phyloP scores from a whole-genome alignment of 2,888 invertebrate species.

The Himalopsyche kuldschensis region DNA sequence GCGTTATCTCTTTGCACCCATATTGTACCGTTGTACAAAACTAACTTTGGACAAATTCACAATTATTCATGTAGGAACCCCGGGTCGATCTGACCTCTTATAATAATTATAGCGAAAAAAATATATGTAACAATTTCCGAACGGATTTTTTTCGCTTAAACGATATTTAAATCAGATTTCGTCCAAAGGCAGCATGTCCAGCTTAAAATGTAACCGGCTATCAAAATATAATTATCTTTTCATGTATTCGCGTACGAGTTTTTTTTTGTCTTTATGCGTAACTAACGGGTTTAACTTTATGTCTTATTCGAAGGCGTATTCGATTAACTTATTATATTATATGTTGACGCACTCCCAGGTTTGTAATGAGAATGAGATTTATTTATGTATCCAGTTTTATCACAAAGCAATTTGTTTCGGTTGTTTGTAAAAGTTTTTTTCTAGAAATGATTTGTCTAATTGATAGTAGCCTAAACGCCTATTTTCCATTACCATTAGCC shows the following conservation, averaged over 20 bases:
- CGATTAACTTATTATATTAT: background rate
- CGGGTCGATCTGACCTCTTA: background rate
- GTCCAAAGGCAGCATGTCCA: background rate
- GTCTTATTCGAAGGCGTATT: background rate
- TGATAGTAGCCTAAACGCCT: no score
- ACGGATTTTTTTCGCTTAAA: background rate
- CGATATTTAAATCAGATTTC: background rate
- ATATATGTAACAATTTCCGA: background rate
- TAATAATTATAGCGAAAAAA: no score
- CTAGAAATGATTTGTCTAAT: no score
- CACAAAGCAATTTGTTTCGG: background rate
- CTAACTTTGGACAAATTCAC: background rate
- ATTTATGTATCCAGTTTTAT: background rate
- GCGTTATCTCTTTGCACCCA: no score
- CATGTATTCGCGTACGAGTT: background rate
- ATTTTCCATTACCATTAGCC: no score
- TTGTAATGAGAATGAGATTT: background rate
- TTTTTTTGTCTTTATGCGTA: background rate
- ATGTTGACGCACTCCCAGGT: background rate
- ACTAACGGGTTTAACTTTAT: background rate
- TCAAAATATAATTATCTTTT: background rate
- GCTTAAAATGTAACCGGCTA: background rate
- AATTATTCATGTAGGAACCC: background rate
- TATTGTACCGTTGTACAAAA: no score
- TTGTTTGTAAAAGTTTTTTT: background rate